These are phyloP conservation scores for Parazoanthus atlanticus DNA, from an alignment of 92 coral and sea anemone genomes.

Conservation along the genomic window DNA sequence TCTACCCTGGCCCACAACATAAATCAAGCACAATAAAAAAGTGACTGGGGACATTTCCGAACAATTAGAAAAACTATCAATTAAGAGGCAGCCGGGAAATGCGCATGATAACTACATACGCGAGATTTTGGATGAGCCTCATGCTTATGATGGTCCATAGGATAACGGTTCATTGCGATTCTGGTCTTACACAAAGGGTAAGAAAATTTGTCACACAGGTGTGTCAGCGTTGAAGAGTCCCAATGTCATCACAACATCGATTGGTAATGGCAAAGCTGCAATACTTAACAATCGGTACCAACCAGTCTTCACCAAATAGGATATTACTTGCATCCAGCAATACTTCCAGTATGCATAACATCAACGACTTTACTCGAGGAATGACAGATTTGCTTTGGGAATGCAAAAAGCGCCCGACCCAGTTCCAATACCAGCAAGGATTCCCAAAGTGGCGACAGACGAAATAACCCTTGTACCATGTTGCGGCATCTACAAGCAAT, in stretches of 20 bases:
- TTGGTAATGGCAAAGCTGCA: background rate
- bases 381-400: constrained; percentile 11
- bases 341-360: background rate
- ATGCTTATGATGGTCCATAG: too few relatives aligned
- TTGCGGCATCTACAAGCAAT: background rate
- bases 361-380: background rate
- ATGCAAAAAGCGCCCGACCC: background rate
- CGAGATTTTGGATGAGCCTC: too few relatives aligned
- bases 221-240: background rate
- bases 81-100: too few relatives aligned
- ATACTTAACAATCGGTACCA: background rate
- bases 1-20: too few relatives aligned
- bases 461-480: too few relatives aligned
- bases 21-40: too few relatives aligned
- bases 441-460: background rate
- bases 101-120: too few relatives aligned
- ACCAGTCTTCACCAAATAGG: background rate
- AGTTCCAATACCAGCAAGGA: background rate
- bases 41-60: too few relatives aligned
- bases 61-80: too few relatives aligned
- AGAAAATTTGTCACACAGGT: background rate
- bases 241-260: background rate
- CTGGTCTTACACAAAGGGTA: too few relatives aligned
- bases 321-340: constrained; percentile 8
- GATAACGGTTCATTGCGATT: too few relatives aligned